Evolutionary conservation across 1,140 invertebrate genomes (phyloP).

Genomic region (Pogonomyrmex barbatus): DNA sequence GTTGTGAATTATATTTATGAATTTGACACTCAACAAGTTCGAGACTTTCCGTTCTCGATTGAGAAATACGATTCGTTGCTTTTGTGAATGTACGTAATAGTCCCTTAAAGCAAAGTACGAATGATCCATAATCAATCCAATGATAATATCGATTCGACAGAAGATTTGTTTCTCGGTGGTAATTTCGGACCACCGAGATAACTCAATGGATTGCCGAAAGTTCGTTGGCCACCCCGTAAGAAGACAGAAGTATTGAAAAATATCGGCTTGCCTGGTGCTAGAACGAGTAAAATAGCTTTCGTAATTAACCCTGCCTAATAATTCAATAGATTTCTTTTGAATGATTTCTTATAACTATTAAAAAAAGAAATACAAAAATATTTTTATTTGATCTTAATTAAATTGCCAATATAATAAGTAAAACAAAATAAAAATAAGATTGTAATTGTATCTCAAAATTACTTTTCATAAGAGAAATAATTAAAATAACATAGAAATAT

Average conservation of each 20-base stretch:
- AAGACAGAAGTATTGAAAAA: conserved; percentile 84
- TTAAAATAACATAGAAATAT: not conserved
- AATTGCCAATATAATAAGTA: not conserved
- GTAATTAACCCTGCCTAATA: conserved; percentile 13
- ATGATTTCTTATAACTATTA: not conserved
- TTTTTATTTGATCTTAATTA: not conserved
- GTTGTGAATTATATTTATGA: conserved; percentile 8
- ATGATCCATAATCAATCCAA: conserved; percentile 86
- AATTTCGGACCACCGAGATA: conserved; percentile 90
- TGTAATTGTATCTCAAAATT: not conserved
- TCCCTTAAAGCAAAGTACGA: not conserved
- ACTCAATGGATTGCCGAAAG: conserved; percentile 90
- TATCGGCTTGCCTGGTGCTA: conserved; percentile 75
- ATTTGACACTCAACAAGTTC: conserved; percentile 47
- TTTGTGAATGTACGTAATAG: not conserved
- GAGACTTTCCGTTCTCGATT: conserved; percentile 13
- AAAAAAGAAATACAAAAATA: not conserved
- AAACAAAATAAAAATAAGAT: conserved; percentile 4
- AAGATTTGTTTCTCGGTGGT: conserved; percentile 86
- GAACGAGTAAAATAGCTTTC: conserved; percentile 46
- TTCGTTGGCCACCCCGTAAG: conserved; percentile 87
- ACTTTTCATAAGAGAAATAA: not conserved
- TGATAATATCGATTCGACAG: conserved; percentile 90
- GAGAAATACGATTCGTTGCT: not conserved
- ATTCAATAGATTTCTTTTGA: not conserved